Percentiles rank a stretch among this genome's conserved stretches.
These are phyloP conservation scores for Spinibarbus caldwelli DNA, from an alignment of 2,797 vertebrate species.

Conservation along the genomic window DNA sequence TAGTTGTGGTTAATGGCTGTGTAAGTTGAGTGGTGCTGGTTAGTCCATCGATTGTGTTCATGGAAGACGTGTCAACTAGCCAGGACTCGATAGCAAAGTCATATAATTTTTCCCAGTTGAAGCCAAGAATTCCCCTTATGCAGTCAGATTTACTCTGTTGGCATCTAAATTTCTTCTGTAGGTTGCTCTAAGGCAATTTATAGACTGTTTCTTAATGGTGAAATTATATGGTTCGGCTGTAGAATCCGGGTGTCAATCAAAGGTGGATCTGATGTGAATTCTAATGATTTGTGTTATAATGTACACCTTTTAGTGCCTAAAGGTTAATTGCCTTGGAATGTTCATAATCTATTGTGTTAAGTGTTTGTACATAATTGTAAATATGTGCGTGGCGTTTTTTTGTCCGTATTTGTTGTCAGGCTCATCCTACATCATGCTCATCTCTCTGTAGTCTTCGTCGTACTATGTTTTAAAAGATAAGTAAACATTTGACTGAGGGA, in stretches of 20 bases:
- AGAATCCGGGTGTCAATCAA: conserved; percentile 55
- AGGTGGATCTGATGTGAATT: conserved; percentile 58
- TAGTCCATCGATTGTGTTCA: conserved; percentile 45
- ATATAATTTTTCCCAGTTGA: conserved; percentile 44
- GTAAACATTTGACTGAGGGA: conserved; percentile 16
- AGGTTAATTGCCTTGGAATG: conserved; percentile 77
- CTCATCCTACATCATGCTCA: conserved; percentile 23
- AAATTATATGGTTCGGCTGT: conserved; percentile 43
- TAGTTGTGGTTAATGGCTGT: conserved; percentile 52
- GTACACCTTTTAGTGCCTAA: conserved; percentile 83
- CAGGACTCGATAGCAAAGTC: conserved; percentile 36
- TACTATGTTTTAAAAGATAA: conserved; percentile 12
- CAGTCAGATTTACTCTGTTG: conserved; percentile 37
- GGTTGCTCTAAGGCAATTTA: conserved; percentile 22
- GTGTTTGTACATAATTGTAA: conserved; percentile 75
- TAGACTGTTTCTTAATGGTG: conserved; percentile 24
- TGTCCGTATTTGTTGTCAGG: conserved; percentile 50
- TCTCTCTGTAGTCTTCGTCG: conserved; percentile 39
- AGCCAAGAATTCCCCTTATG: conserved; percentile 60
- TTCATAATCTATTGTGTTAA: conserved; percentile 72
- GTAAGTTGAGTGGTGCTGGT: conserved; percentile 49
- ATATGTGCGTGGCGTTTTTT: conserved; percentile 67
- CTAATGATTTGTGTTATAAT: conserved; percentile 71
- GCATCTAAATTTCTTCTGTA: conserved; percentile 25
- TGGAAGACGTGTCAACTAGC: conserved; percentile 44